Base-by-base conservation (phyloP, 2,797 vertebrate species). In the Anas capensis region DNA sequence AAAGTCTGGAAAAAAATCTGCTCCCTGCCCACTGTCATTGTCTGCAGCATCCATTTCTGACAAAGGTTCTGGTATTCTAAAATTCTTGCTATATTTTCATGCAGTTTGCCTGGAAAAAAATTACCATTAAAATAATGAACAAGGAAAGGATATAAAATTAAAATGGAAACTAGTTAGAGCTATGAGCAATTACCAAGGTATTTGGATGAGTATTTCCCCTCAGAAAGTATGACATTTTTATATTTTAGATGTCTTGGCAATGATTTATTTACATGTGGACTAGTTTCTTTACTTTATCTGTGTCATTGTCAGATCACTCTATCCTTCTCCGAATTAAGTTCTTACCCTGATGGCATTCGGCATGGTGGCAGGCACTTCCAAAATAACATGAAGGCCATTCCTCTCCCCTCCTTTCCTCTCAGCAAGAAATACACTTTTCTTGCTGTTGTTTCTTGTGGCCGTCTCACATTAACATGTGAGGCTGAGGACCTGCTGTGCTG, bases 401-500 rank as follows among this genome's bases (percentile, higher is more conserved):
- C 38, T 81, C 31, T 81, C 4, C 8, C 16, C 76, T 76, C 29
- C 18, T 86, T 84, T 91, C 40, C 11, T 72, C 58, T 72, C 46
- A 62, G 15, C 19, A 54, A 88, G 62, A 91, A 75, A 70, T 27
- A 24, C 6, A 14, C 27, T 0, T 1, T 27, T 9, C 75, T 88
- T 77, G 26, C 27, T 54, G 23, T 44, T 86, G 6, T 31, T 90
- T 46, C n/a, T 49, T 16, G 15, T 10, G 5, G 53, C 48, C 1
- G 1, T 24, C 61, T 70, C 4, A 0, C 1, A 2, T 17, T 46
- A 8, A 44, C 42, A 4, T 3, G 14, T 14, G 42, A 46, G 36
- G 14, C 54, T 33, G 29, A 72, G 70, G 65, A 40, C 29, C 27
- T 0, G 0, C 57, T 46, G 48, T 2, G 0, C 56, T 51, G 61